phyloP scores from a whole-genome alignment of 2,888 invertebrate species.

The Dyspetes luteomarginatus region DNA sequence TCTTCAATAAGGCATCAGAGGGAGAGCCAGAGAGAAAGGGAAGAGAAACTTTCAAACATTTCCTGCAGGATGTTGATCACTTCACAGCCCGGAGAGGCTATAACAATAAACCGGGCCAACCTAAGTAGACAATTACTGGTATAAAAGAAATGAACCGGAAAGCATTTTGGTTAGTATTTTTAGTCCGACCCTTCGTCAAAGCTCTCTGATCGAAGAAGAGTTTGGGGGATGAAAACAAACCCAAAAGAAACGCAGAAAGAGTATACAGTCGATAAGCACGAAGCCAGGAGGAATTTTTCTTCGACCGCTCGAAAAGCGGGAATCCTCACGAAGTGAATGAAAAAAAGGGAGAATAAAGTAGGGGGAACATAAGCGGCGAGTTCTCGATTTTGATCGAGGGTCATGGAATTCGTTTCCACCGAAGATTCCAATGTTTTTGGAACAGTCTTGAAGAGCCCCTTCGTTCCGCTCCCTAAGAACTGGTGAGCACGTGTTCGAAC shows the following conservation, averaged over 20 bases:
- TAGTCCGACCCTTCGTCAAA: conserved; percentile 43
- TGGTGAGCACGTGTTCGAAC: conserved; percentile 37
- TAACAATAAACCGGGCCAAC: conserved; percentile 34
- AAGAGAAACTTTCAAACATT: background rate
- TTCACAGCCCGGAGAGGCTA: conserved; percentile 8
- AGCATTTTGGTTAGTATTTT: conserved; percentile 48
- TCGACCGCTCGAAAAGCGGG: conserved; percentile 48
- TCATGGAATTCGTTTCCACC: conserved; percentile 58
- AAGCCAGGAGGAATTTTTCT: conserved; percentile 58
- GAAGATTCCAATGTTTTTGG: conserved; percentile 63
- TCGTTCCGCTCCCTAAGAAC: conserved; percentile 40
- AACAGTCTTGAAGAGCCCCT: conserved; percentile 48
- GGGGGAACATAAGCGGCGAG: conserved; percentile 55
- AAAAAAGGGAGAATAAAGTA: conserved; percentile 1
- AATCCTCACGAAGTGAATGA: conserved; percentile 22
- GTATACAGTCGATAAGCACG: conserved; percentile 46
- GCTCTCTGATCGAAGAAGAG: conserved; percentile 27
- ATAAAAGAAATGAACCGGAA: background rate
- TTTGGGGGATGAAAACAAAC: conserved; percentile 23
- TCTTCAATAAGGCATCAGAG: too few species aligned
- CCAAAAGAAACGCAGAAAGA: conserved; percentile 23
- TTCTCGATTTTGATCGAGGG: conserved; percentile 51
- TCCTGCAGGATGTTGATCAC: conserved; percentile 7
- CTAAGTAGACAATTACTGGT: conserved; percentile 20
- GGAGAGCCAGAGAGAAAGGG: background rate